Percentiles rank a stretch among this genome's conserved stretches.
Evolutionary conservation across 2,113 vertebrate species (phyloP).

Genomic region (Leuciscus idus): DNA sequence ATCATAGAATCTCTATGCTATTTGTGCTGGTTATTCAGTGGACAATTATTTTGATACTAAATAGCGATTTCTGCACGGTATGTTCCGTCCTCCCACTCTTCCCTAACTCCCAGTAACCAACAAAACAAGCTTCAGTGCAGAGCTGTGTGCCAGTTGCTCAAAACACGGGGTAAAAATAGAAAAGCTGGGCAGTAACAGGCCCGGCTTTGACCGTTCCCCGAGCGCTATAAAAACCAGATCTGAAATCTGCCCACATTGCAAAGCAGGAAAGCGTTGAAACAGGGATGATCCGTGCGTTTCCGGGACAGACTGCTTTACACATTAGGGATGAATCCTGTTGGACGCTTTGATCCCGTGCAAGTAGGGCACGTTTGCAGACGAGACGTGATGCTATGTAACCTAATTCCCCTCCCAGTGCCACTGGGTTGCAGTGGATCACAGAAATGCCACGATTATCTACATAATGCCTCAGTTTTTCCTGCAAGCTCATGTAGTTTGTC

Average conservation of each 20-base stretch:
- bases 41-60: background rate
- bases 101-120: background rate
- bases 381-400: background rate
- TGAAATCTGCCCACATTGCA: background rate
- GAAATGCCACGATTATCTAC: background rate
- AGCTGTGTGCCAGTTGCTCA: slow-evolving; percentile 18
- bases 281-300: background rate
- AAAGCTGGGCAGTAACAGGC: slow-evolving; percentile 33
- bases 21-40: background rate
- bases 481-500: background rate
- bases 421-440: background rate
- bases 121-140: background rate
- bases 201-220: slow-evolving; percentile 19
- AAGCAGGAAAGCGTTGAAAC: background rate
- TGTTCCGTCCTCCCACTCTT: background rate
- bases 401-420: background rate
- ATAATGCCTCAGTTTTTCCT: background rate
- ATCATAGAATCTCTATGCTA: background rate
- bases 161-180: slow-evolving; percentile 42
- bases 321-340: slow-evolving; percentile 1
- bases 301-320: background rate
- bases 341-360: slow-evolving; percentile 30
- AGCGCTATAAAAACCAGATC: slow-evolving; percentile 14
- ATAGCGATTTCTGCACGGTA: background rate
- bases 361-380: slow-evolving; percentile 37